These are phyloP conservation scores for Anthopleura sola DNA, from an alignment of 64 coral and sea anemone genomes.

Conservation along the genomic window DNA sequence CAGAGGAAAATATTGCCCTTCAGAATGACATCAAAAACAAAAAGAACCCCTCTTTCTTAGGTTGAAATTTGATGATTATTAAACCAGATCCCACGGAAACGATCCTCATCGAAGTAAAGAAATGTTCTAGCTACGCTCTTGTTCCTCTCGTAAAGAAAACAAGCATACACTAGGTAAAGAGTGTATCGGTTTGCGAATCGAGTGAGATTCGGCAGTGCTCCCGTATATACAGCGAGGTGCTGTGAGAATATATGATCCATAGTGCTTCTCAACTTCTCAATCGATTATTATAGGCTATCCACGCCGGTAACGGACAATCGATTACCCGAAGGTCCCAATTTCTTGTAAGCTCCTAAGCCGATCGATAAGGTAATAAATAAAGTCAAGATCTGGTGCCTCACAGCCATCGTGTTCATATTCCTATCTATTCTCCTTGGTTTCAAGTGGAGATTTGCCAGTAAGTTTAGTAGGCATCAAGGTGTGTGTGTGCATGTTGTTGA, in stretches of 20 bases:
- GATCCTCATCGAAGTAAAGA: neutral
- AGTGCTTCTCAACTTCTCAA: neutral
- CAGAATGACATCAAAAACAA: neutral
- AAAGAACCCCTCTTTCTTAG: neutral
- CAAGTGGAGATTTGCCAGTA: neutral
- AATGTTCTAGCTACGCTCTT: neutral
- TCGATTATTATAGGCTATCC: neutral
- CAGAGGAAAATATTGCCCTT: constrained; percentile 1
- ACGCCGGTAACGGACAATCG: neutral
- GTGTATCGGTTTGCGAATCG: neutral
- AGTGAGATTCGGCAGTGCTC: too few relatives aligned
- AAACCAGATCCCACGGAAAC: neutral
- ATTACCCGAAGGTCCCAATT: neutral
- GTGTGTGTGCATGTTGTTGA: neutral
- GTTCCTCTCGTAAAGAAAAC: neutral
- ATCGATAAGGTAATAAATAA: constrained; percentile 6
- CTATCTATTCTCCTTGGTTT: neutral
- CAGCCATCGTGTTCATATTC: neutral
- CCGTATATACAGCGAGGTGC: too few relatives aligned
- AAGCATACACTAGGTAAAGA: neutral
- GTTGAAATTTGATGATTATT: neutral
- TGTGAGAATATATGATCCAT: too few relatives aligned
- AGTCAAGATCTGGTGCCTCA: neutral
- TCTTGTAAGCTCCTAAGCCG: constrained; percentile 11
- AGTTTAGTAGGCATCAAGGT: neutral